Base-by-base conservation (phyloP, 2,113 vertebrate species). In the Pedetes capensis region DNA sequence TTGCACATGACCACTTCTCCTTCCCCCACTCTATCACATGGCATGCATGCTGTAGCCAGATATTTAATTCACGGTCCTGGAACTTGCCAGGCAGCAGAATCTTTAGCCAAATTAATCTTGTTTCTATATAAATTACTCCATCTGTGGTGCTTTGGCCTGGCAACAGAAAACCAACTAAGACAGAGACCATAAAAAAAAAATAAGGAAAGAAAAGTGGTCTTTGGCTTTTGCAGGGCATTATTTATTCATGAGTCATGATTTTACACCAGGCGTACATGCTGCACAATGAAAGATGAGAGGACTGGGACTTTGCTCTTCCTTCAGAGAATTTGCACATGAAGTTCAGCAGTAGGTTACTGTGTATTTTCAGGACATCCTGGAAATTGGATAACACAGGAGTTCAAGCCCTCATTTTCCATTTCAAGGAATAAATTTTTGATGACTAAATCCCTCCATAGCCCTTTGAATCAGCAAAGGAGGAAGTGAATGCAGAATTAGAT, bases 321-420 rank as follows among this genome's bases (percentile, higher is more conserved):
- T 8, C 18, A 42, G 11, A 61, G 44, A 53, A 63, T 32, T 69
- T 37, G 8, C 17, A 44, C 0, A 6, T 69, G 25, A 6, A 5
- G 29, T 3, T 61, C 59, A 53, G 34, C 7, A 27, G 51, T 6
- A 14, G 20, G 23, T 47, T 20, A 3, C 0, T 0, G 1, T 3
- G 8, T n/a, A 11, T 32, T 11, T 22, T 5, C 3, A 44, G 11
- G 23, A 2, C 17, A 16, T 8, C 29, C 42, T 32, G 23, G 8
- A 88, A 68, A 47, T 53, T 63, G 29, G 42, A 1, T 49, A 37
- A 51, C 14, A 8, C 59, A 4, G 11, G 18, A 9, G 6, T 25
- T 27, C 32, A 18, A 32, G 61, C 9, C 9, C 42, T n/a, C n/a
- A 5, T 53, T 76, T 82, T 53, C 69, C 32, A 6, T 51, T 37